Evolutionary conservation across 1,140 invertebrate species (phyloP).

Genomic region (Formica exsecta): DNA sequence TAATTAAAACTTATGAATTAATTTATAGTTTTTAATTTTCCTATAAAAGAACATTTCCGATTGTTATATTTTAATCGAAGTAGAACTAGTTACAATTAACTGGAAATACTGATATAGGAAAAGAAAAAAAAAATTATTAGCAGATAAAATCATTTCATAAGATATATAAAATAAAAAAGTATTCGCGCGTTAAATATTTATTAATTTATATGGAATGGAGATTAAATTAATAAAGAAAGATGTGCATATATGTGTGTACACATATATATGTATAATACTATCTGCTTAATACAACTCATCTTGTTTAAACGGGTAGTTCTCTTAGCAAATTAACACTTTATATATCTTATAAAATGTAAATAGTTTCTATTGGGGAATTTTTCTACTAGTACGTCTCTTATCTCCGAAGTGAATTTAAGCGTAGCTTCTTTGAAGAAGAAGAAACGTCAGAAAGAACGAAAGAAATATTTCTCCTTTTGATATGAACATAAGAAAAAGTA

Average conservation of each 20-base stretch:
- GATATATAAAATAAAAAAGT: too few species aligned
- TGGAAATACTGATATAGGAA: too few species aligned
- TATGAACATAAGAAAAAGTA: conserved; percentile 45
- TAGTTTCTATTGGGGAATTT: not conserved
- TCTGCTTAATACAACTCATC: not conserved
- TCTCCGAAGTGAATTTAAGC: conserved; percentile 49
- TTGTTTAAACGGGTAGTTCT: not conserved
- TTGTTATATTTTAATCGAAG: not conserved
- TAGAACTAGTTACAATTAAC: conserved; percentile 1
- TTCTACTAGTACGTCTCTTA: conserved; percentile 23
- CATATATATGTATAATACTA: not conserved
- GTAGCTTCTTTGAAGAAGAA: conserved; percentile 32
- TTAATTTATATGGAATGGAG: not conserved
- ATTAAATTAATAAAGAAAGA: not conserved
- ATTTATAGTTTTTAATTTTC: not conserved
- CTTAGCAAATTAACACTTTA: conserved; percentile 7
- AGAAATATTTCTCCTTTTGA: conserved; percentile 58
- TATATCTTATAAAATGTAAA: conserved; percentile 23
- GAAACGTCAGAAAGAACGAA: conserved; percentile 54
- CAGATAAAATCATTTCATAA: too few species aligned
- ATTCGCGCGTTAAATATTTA: too few species aligned
- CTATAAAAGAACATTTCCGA: not conserved
- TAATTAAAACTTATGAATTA: not conserved
- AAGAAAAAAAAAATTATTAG: too few species aligned
- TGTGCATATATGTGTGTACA: too few species aligned